Conservation (phyloP, 2,888 invertebrate species). For the Branchellion lobata region DNA sequence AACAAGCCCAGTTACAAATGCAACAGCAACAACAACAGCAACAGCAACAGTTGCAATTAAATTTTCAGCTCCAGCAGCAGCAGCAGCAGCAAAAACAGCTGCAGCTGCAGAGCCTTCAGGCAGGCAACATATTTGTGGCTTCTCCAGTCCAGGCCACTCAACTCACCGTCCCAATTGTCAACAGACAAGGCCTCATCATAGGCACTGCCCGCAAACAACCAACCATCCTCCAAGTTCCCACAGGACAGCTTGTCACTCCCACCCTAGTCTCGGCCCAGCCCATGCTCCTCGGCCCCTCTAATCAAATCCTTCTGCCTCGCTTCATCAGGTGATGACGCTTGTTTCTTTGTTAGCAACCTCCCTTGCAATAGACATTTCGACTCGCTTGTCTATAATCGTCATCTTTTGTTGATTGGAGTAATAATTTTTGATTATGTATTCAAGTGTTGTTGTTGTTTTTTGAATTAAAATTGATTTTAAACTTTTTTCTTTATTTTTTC, state of each 20-base stretch:
- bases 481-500: too few relatives aligned
- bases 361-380: too few relatives aligned
- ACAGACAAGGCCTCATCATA: neutral
- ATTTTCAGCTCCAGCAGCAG: neutral
- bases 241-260: neutral
- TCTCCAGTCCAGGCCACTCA: neutral
- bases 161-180: neutral
- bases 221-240: neutral
- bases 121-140: neutral
- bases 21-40: slow-evolving; percentile 17
- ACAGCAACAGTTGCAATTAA: too few relatives aligned
- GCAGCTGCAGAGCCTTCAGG: neutral
- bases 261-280: neutral
- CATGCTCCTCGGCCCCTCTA: neutral
- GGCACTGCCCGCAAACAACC: neutral
- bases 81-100: slow-evolving; percentile 6
- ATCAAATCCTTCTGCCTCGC: neutral
- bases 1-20: slow-evolving; percentile 3
- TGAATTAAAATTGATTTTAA: too few relatives aligned
- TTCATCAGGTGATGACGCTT: neutral
- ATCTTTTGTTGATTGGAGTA: neutral
- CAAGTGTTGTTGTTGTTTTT: too few relatives aligned
- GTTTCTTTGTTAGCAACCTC: too few relatives aligned
- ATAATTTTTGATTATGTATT: neutral
- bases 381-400: neutral